Evolutionary conservation across 2,113 vertebrate genomes (phyloP).

Genomic region (Dolichotis patagonum): DNA sequence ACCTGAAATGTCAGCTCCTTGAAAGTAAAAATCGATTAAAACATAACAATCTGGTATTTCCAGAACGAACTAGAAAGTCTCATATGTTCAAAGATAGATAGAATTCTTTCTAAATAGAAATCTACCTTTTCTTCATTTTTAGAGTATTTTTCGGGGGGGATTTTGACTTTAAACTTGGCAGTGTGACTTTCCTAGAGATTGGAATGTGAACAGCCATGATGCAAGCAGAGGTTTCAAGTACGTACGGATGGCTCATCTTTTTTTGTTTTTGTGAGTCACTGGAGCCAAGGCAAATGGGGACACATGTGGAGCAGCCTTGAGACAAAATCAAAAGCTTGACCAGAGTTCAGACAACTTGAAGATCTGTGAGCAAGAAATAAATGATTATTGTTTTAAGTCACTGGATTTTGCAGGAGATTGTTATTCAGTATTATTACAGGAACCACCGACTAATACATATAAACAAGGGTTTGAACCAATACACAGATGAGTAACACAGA

Average conservation of each 20-base stretch:
- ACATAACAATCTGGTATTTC: conserved; percentile 24
- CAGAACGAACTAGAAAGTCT: neutral
- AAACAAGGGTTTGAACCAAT: neutral
- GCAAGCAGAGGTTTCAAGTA: neutral
- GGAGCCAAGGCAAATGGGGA: neutral
- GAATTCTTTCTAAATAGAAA: neutral
- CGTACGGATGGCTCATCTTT: neutral
- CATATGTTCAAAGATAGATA: neutral
- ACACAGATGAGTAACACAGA: neutral
- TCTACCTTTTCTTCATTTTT: neutral
- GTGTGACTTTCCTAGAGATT: neutral
- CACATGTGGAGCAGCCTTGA: neutral
- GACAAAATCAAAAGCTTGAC: neutral
- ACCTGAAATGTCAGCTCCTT: conserved; percentile 15
- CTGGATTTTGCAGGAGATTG: neutral
- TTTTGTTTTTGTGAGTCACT: neutral
- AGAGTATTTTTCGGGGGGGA: neutral
- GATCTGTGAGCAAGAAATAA: neutral
- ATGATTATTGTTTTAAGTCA: neutral
- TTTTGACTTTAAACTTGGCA: neutral
- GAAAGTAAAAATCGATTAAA: conserved; percentile 41
- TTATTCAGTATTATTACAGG: neutral
- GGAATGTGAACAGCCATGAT: neutral
- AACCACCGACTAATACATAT: neutral
- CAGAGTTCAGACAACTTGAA: neutral